Conservation (phyloP, 2,797 vertebrate genomes). For the Poecilia velifera region DNA sequence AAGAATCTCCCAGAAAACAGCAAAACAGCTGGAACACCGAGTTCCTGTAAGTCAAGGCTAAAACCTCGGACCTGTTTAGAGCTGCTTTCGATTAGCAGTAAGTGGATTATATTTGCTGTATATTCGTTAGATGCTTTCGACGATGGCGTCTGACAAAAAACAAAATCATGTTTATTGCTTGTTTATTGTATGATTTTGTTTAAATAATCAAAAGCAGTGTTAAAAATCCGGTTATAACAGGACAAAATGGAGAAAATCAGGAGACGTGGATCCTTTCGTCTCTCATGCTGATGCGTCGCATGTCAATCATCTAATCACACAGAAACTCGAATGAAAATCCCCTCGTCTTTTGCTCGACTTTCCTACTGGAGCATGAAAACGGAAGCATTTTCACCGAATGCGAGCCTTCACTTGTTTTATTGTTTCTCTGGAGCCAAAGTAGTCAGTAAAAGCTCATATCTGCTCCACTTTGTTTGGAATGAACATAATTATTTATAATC, state of each 20-base stretch:
- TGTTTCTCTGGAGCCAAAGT: background rate
- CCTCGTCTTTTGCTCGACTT: background rate
- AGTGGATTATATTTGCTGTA: no score
- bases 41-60: no score
- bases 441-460: background rate
- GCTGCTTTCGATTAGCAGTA: no score
- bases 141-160: no score
- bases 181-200: no score
- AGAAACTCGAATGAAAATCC: background rate
- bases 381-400: background rate
- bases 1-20: no score
- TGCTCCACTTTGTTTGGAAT: background rate
- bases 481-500: background rate
- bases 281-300: background rate
- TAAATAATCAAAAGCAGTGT: background rate
- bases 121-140: no score
- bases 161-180: no score
- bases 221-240: background rate
- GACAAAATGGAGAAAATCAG: background rate
- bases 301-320: background rate
- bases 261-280: background rate
- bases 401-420: background rate
- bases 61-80: no score
- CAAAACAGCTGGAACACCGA: no score
- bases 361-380: background rate